Evolutionary conservation across 2,113 vertebrate genomes (phyloP).

Genomic region (Campylorhamphus procurvoides): DNA sequence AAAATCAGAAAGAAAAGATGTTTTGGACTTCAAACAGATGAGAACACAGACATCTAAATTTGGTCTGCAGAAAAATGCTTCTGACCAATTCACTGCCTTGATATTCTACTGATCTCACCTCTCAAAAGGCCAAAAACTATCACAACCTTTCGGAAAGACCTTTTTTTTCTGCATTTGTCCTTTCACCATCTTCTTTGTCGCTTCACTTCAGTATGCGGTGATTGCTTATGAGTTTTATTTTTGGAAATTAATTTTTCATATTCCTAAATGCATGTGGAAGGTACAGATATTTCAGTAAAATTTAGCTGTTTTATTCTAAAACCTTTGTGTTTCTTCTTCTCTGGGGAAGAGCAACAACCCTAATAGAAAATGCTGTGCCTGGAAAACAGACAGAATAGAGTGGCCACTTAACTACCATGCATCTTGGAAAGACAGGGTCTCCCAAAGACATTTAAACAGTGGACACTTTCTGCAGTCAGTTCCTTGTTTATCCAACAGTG

Average conservation of each 20-base stretch:
- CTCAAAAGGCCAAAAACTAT: not conserved
- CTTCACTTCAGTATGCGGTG: not conserved
- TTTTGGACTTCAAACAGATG: not conserved
- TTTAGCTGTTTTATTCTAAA: not conserved
- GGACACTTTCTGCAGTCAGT: not conserved
- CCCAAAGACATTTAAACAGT: not conserved
- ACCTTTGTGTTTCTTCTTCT: not conserved
- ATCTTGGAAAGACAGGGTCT: not conserved
- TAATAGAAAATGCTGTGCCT: not conserved
- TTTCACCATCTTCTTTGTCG: not conserved
- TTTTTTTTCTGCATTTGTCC: not conserved
- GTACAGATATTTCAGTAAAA: not conserved
- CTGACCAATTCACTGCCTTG: not conserved
- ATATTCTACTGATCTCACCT: not conserved
- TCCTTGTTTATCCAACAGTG: slow-evolving; percentile 46
- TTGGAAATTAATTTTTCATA: not conserved
- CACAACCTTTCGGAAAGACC: not conserved
- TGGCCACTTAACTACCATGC: not conserved
- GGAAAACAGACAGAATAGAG: not conserved
- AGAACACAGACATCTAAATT: not conserved
- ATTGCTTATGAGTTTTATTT: not conserved
- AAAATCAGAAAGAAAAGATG: not conserved
- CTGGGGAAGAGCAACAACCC: not conserved
- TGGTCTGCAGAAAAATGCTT: not conserved
- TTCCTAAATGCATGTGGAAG: not conserved